These are phyloP conservation scores for Calyptommatus sinebrachiatus DNA, from an alignment of 2,113 vertebrate genomes.

Conservation along the genomic window DNA sequence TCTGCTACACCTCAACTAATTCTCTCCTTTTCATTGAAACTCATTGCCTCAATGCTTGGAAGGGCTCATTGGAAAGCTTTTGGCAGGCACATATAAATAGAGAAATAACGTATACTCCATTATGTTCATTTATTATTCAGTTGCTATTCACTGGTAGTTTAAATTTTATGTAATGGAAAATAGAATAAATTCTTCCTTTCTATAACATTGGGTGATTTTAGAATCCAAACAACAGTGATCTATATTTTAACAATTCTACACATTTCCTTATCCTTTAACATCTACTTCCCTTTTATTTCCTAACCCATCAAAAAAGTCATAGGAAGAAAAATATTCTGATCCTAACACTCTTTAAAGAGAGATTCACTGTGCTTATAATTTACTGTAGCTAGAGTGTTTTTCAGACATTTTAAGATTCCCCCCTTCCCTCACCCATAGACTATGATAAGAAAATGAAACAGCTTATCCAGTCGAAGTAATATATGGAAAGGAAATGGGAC, in stretches of 20 bases:
- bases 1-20: too few species aligned
- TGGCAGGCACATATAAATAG: too few species aligned
- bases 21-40: too few species aligned
- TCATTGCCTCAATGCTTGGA: too few species aligned
- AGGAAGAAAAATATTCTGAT: not conserved
- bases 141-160: too few species aligned
- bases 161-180: too few species aligned
- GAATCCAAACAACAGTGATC: not conserved
- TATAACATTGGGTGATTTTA: not conserved
- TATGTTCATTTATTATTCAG: too few species aligned
- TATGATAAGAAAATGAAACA: slow-evolving; percentile 4
- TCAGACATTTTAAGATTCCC: not conserved
- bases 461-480: slow-evolving; percentile 14
- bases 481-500: not conserved
- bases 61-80: too few species aligned
- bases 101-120: too few species aligned
- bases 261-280: not conserved
- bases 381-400: slow-evolving; percentile 3
- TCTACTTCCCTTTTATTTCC: too few species aligned
- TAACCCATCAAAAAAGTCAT: not conserved
- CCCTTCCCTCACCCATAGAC: not conserved
- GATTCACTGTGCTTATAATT: slow-evolving; percentile 12
- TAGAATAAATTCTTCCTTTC: not conserved
- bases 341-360: slow-evolving; percentile 3
- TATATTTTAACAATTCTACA: not conserved